These are phyloP conservation scores for Oreocharis arfaki DNA, from an alignment of 2,113 vertebrate species.

Conservation along the genomic window DNA sequence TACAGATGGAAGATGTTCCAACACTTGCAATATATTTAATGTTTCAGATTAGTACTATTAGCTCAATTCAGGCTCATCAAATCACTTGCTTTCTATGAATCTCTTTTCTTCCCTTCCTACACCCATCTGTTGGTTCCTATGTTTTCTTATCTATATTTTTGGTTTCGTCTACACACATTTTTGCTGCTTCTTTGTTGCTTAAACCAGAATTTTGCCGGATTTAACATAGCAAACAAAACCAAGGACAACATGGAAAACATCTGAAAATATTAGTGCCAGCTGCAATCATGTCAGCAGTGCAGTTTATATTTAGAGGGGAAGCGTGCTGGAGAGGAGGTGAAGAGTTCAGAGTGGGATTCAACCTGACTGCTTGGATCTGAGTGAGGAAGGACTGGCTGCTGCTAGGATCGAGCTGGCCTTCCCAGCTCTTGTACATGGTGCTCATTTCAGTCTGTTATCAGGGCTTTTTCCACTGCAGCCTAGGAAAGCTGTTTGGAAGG, in stretches of 20 bases:
- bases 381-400: neutral
- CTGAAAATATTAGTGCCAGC: slow-evolving; percentile 58
- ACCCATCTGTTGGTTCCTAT: neutral
- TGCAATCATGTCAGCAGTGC: slow-evolving; percentile 46
- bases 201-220: neutral
- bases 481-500: neutral
- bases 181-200: neutral
- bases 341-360: slow-evolving; percentile 59
- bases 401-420: neutral
- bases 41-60: neutral
- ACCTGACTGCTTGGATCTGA: neutral
- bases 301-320: slow-evolving; percentile 62
- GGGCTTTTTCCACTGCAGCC: neutral
- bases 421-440: neutral
- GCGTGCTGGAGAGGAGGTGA: slow-evolving; percentile 54
- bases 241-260: slow-evolving; percentile 57
- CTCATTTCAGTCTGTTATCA: neutral
- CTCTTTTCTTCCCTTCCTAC: neutral
- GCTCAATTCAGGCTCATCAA: neutral
- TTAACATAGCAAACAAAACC: slow-evolving; percentile 44
- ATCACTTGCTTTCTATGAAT: neutral
- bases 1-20: neutral
- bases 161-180: neutral
- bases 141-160: neutral
- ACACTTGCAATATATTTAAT: neutral